These are phyloP conservation scores for Sarcophaga bullata DNA, from an alignment of 1,140 invertebrate genomes.

Conservation along the genomic window DNA sequence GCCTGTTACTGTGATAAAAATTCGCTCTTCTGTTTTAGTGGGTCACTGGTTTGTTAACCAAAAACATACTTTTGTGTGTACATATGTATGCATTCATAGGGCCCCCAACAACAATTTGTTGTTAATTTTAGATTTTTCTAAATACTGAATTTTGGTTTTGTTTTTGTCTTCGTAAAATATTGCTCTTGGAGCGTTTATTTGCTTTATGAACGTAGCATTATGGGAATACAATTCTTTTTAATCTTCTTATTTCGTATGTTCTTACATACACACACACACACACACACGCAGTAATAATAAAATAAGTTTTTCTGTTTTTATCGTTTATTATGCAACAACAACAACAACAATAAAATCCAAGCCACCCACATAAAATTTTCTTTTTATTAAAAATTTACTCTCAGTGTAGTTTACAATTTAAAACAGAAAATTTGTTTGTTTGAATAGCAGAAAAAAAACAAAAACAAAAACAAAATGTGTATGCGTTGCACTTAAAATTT, in stretches of 20 bases:
- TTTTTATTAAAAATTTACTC: too few relatives aligned
- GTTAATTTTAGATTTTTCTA: neutral
- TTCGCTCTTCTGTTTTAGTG: too few relatives aligned
- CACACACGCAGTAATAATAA: neutral
- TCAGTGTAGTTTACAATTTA: too few relatives aligned
- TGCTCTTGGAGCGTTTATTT: neutral
- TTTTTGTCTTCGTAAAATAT: neutral
- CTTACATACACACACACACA: constrained; percentile 2
- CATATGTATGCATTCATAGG: too few relatives aligned
- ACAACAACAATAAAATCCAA: neutral
- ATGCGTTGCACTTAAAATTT: constrained; percentile 12
- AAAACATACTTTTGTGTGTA: too few relatives aligned
- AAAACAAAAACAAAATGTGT: neutral
- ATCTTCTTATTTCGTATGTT: neutral
- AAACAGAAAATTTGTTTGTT: neutral
- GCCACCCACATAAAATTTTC: neutral
- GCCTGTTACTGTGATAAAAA: too few relatives aligned
- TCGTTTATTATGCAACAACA: constrained; percentile 18
- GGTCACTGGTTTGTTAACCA: too few relatives aligned
- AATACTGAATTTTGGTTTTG: neutral
- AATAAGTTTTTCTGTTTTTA: too few relatives aligned
- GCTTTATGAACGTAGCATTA: neutral
- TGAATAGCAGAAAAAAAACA: neutral
- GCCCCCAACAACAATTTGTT: neutral
- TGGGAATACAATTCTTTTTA: constrained; percentile 8